Percentiles rank a stretch among this genome's conserved stretches.
These are phyloP conservation scores for Bostrychus sinensis DNA, from an alignment of 2,113 vertebrate genomes.

Conservation along the genomic window DNA sequence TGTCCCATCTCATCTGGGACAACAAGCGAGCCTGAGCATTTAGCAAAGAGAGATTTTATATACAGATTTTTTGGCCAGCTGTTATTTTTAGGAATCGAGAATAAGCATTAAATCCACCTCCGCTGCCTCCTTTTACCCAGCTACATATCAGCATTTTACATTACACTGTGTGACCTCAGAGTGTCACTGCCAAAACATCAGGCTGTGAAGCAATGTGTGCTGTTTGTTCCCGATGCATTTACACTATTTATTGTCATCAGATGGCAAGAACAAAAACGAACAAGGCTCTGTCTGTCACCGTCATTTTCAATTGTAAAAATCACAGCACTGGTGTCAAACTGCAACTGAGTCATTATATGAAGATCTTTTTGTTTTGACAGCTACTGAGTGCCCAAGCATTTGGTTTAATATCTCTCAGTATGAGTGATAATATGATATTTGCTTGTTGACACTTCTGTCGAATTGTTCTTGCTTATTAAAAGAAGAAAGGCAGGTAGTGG, in stretches of 20 bases:
- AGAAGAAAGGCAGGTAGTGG: background rate
- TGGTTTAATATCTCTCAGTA: background rate
- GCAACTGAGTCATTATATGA: constrained; percentile 19
- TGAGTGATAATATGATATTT: constrained; percentile 4
- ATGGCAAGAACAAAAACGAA: constrained; percentile 40
- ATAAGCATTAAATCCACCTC: constrained; percentile 9
- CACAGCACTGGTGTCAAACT: constrained; percentile 20
- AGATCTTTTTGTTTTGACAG: constrained; percentile 28
- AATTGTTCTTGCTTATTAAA: background rate
- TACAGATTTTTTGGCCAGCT: constrained; percentile 5
- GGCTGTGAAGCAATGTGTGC: constrained; percentile 53
- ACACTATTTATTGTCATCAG: constrained; percentile 34
- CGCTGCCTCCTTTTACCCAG: constrained; percentile 6
- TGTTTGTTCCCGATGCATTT: constrained; percentile 37
- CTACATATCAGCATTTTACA: constrained; percentile 25
- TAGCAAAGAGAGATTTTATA: background rate
- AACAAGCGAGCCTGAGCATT: background rate
- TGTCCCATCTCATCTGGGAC: constrained; percentile 10
- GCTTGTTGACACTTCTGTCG: background rate
- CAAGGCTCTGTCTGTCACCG: constrained; percentile 39
- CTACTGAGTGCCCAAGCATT: constrained; percentile 3
- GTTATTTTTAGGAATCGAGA: constrained; percentile 13
- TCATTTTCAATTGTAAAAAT: constrained; percentile 36
- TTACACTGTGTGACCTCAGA: constrained; percentile 40
- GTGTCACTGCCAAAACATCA: constrained; percentile 56